Percentiles rank a stretch among this genome's conserved stretches.
These are phyloP conservation scores for Malacosoma neustria DNA, from an alignment of 2,888 invertebrate genomes.

Conservation along the genomic window DNA sequence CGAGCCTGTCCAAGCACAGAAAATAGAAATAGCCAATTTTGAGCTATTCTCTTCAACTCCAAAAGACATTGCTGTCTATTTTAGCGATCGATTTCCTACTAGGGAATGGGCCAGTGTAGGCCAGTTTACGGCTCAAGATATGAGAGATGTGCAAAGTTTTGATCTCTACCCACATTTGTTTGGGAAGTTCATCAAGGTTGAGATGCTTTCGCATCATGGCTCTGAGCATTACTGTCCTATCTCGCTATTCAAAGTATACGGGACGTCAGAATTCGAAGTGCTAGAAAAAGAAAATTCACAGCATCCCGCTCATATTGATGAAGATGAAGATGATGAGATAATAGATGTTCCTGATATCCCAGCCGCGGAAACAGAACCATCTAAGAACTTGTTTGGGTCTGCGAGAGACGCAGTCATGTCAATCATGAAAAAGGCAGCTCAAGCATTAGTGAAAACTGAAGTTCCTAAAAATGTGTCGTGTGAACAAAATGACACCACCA, in stretches of 20 bases:
- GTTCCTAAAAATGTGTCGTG: conserved; percentile 75
- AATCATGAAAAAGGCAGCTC: conserved; percentile 93
- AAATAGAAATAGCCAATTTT: conserved; percentile 96
- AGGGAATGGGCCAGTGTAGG: conserved; percentile 94
- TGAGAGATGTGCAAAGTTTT: conserved; percentile 90
- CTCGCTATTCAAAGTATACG: conserved; percentile 95
- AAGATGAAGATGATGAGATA: conserved; percentile 80
- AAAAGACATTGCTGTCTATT: conserved; percentile 90
- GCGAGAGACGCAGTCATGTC: conserved; percentile 94
- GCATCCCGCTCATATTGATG: conserved; percentile 77
- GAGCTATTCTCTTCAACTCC: conserved; percentile 98
- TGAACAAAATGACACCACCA: conserved; percentile 58
- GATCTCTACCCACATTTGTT: conserved; percentile 86
- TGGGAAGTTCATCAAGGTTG: conserved; percentile 92
- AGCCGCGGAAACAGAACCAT: conserved; percentile 63
- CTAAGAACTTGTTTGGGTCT: conserved; percentile 86
- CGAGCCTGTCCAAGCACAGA: conserved; percentile 96
- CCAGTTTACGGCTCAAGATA: conserved; percentile 90
- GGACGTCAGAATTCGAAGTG: conserved; percentile 94
- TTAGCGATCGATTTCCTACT: conserved; percentile 92
- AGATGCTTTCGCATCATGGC: conserved; percentile 95
- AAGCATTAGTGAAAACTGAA: conserved; percentile 85
- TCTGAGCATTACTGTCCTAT: conserved; percentile 98
- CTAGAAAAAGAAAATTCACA: conserved; percentile 86
- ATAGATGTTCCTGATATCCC: conserved; percentile 71